Base-by-base conservation (phyloP, 37 sponge, comb jelly and placozoan species). In the Dysidea cf. avara region DNA sequence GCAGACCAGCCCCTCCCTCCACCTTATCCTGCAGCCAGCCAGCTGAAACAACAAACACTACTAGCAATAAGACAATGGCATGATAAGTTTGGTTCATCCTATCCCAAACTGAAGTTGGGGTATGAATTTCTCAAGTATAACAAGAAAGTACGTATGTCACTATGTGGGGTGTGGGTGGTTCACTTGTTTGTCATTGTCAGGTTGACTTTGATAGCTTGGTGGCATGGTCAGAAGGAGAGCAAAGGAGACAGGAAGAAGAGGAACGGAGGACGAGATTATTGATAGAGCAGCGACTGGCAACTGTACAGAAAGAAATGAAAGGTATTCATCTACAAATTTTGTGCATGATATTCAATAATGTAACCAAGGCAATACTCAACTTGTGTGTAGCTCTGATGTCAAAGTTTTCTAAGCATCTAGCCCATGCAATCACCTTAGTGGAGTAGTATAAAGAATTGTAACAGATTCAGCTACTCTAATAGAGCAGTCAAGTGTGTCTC, bases 61-160 rank as follows among this genome's bases (percentile, higher is more conserved):
- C 71, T 80, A 28, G 78, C 87, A 0, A 75, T 93, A 33, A 68
- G 66, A 32, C 26, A 78, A 47, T 93, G 94, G 94, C 46, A 77
- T 25, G 79, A 85, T 60, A 72, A 66, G 39, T 93, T 59, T 74
- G 94, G 94, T n/a, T 68, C 61, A 9, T 77, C 80, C 33, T 93
- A 93, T 71, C 86, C 82, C 1, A 84, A 85, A 66, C 80, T 93
- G 60, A 77, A 65, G 59, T 71, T 93, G 11, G 86, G 90, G 3
- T 93, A 81, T 61, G 69, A 78, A 56, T 85, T 64, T 64, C 76
- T 93, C 46, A 89, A 93, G 35, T 40, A 69, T 48, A 83, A 68
- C 53, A 85, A 85, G 43, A 92, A 83, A 78, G 92, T 81, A 24
- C 0, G 77, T 38, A 1, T 14, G 17, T 50, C 17, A 50, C 17